Conservation (phyloP, 2,888 invertebrate genomes). For the Drosophila silvestris region DNA sequence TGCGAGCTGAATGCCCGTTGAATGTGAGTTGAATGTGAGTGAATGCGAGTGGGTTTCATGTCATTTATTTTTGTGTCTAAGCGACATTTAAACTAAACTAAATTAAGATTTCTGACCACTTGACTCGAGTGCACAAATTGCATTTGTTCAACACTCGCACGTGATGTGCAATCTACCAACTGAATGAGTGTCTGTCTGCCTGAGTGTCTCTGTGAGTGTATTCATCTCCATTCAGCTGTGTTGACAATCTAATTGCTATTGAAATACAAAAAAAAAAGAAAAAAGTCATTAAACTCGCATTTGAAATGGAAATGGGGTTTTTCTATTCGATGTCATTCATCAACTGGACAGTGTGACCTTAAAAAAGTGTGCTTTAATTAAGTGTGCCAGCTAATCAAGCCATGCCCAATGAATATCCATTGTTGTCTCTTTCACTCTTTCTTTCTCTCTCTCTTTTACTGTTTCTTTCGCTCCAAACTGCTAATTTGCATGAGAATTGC, state of each 20-base stretch:
- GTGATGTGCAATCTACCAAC: slow-evolving; percentile 49
- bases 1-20: slow-evolving; percentile 3
- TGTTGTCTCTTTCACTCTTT: slow-evolving; percentile 13
- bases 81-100: slow-evolving; percentile 58
- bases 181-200: slow-evolving; percentile 2
- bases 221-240: slow-evolving; percentile 56
- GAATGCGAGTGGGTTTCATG: slow-evolving; percentile 6
- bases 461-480: background rate
- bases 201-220: slow-evolving; percentile 1
- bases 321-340: background rate
- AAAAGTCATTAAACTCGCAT: slow-evolving; percentile 68
- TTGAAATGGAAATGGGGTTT: slow-evolving; percentile 51
- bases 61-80: slow-evolving; percentile 32
- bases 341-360: slow-evolving; percentile 50
- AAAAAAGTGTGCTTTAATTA: slow-evolving; percentile 57
- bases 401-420: slow-evolving; percentile 27
- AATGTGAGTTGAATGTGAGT: slow-evolving; percentile 1
- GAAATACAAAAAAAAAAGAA: slow-evolving; percentile 17
- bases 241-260: slow-evolving; percentile 57
- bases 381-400: slow-evolving; percentile 65
- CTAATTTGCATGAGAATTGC: slow-evolving; percentile 67
- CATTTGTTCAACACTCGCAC: slow-evolving; percentile 63
- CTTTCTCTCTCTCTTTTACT: background rate
- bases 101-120: slow-evolving; percentile 75
- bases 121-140: slow-evolving; percentile 70